phyloP scores from a whole-genome alignment of 2,113 vertebrate species.

The Macquaria australasica region DNA sequence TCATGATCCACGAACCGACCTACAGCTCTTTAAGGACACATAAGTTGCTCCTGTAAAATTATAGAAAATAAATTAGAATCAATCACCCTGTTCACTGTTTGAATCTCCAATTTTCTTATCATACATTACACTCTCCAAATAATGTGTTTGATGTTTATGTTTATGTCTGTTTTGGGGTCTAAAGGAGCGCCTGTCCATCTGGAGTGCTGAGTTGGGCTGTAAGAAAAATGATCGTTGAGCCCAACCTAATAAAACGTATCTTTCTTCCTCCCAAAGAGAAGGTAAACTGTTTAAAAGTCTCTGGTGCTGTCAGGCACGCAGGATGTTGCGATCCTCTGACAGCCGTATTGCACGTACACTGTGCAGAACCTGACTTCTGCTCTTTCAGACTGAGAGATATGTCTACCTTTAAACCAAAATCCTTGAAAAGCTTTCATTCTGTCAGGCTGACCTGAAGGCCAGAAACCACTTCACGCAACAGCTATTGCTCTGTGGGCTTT shows the following conservation, averaged over 20 bases:
- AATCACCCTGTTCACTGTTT: background rate
- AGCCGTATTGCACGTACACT: background rate
- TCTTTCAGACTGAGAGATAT: background rate
- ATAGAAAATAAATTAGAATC: background rate
- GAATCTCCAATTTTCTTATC: background rate
- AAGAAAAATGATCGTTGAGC: background rate
- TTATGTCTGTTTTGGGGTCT: background rate
- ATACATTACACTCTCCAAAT: background rate
- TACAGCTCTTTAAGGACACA: background rate
- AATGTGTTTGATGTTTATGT: background rate
- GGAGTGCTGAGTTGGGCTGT: background rate
- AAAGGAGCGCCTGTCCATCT: background rate
- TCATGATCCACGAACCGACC: background rate
- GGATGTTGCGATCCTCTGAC: background rate
- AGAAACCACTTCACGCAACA: conserved; percentile 28
- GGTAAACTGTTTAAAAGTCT: background rate
- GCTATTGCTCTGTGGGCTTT: background rate
- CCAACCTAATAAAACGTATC: background rate
- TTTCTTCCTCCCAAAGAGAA: background rate
- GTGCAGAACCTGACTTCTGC: conserved; percentile 6
- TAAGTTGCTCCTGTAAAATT: background rate
- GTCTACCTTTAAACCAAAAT: conserved; percentile 16
- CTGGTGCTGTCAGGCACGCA: background rate
- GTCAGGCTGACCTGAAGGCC: conserved; percentile 1
- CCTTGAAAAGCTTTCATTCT: conserved; percentile 3